Conservation (phyloP, 2,888 invertebrate genomes). For the Phaedon cochleariae region DNA sequence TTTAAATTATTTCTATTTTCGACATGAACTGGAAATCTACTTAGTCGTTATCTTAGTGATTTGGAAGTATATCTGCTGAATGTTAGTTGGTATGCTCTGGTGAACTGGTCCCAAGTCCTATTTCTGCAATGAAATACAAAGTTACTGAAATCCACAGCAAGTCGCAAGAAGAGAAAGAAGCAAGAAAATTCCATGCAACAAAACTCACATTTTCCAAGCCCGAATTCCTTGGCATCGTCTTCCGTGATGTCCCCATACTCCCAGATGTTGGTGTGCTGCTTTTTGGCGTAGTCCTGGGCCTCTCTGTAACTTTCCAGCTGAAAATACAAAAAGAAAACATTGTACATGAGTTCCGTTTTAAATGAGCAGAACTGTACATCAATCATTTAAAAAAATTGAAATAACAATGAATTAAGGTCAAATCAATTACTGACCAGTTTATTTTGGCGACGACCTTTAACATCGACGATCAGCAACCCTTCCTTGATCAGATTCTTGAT, state of each 20-base stretch:
- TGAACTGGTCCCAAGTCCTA: conserved; percentile 32
- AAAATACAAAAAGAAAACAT: conserved; percentile 33
- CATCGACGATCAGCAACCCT: conserved; percentile 84
- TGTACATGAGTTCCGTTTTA: too few species aligned
- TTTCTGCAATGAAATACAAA: conserved; percentile 22
- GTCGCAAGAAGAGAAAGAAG: too few species aligned
- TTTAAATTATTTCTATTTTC: conserved; percentile 33
- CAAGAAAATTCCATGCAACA: too few species aligned
- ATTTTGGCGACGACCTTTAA: conserved; percentile 83
- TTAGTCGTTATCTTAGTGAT: conserved; percentile 38
- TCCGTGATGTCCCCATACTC: conserved; percentile 98
- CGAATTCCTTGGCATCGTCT: conserved; percentile 84
- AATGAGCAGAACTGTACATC: too few species aligned
- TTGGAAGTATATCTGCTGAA: conserved; percentile 35
- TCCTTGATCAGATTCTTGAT: conserved; percentile 84
- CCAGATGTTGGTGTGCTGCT: conserved; percentile 91
- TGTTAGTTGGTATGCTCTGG: conserved; percentile 38
- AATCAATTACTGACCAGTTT: conserved; percentile 68
- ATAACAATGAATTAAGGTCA: background rate
- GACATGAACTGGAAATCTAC: conserved; percentile 34
- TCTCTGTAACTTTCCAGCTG: conserved; percentile 81
- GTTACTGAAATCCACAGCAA: conserved; percentile 17
- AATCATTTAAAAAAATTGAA: conserved; percentile 2
- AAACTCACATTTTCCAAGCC: conserved; percentile 58
- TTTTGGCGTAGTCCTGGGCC: conserved; percentile 88